Evolutionary conservation across 2,797 vertebrate species (phyloP), one percentile per base, ranked within the genome.

Genomic region (Enteromius treurensis): DNA sequence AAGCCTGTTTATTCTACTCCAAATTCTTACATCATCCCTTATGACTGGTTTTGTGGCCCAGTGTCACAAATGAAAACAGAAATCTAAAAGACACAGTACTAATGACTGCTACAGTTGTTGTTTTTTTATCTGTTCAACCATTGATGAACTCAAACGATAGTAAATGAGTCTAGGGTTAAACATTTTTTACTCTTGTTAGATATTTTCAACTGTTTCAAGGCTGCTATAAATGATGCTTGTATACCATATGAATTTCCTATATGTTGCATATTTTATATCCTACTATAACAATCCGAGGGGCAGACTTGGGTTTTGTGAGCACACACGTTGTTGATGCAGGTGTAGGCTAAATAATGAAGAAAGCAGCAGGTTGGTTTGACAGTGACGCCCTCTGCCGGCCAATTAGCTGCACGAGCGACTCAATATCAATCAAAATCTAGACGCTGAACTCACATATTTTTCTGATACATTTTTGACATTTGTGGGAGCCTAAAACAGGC

Each of bases 311-410:
- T 23, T 51, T 49, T 47, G 40, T 23, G 40, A 10, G 14, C 14
- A 32, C n/a, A 15, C 10, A 5, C 10, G n/a, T 60, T 73, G 13
- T 13, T 60, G 40, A 47, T 49, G 40, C 26, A 60, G 74, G 34
- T 45, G 77, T 8, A 9, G 11, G n/a, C 55, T 23, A 4, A 9
- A 17, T 11, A 65, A 34, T 45, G 0, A 40, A 49, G 76, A 21
- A 70, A 55, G 45, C 32, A 3, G 29, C 32, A 75, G 42, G 58
- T 75, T 29, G 7, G 37, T 49, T 32, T 70, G 19, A n/a, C 74
- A 34, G 37, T 26, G 73, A 4, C 86, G 87, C 88, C 62, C 84
- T 88, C 93, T 89, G 83, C 86, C 89, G 92, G 86, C 53, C 2
- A 40, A 19, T 1, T 75, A 19, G 47, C 34, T n/a, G 87, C 87